Evolutionary conservation across 2,797 vertebrate genomes (phyloP), one percentile per base, ranked within the genome.

Genomic region (Microchirus variegatus): DNA sequence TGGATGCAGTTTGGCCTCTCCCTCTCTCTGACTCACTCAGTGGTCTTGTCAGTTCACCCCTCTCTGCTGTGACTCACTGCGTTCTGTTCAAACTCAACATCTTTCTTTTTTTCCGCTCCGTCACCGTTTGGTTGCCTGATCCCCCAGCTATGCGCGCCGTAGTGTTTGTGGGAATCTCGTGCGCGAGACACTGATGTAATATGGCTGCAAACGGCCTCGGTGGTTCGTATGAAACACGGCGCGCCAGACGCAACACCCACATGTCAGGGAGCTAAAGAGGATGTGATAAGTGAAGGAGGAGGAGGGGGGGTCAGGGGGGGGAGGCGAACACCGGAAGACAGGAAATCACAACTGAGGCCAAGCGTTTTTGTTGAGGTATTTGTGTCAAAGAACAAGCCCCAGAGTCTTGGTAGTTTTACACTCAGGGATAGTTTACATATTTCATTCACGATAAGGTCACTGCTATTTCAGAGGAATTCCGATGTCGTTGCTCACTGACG

Each of bases 311-410:
- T 16, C 41, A 59, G 45, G 52, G 62, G 48, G 41, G 75, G 73
- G 63, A 75, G 31, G 31, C 31, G 8, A 31, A 31, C 7, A 7
- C 31, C 31, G 31, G 58, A 69, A 80, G 81, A 85, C 78, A 75
- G 75, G 81, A 79, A 87, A 86, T 80, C 75, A 63, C 53, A 75
- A 84, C 65, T 67, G 65, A 76, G 56, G 62, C 61, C 50, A 45
- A 75, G 35, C 10, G 52, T 82, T 90, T 90, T 89, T 80, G 83
- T 74, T 63, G 67, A 84, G 73, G 72, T 75, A 84, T 89, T 86
- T 77, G 53, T 87, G 71, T 82, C 67, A 75, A 83, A 59, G 44
- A 58, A 58, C 60, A 77, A 66, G 67, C 76, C 66, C 71, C 45
- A 37, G 72, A 69, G 63, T 65, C 68, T 63, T 79, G 40, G 56